Evolutionary conservation across 2,113 vertebrate genomes (phyloP), one percentile per base, ranked within the genome.

Genomic region (Hippocampus zosterae): DNA sequence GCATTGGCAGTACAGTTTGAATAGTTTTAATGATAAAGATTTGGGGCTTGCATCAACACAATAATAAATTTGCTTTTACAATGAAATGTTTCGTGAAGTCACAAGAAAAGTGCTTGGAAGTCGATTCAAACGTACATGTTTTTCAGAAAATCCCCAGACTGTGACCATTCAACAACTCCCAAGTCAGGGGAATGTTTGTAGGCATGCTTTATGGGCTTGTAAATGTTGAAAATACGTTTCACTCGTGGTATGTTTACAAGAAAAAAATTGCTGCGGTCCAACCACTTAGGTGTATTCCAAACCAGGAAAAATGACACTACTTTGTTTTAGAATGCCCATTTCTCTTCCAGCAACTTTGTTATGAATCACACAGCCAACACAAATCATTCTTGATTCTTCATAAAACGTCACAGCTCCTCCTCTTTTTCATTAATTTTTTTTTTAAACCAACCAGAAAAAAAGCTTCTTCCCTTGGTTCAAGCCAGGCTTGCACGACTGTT

Each of bases 171-270:
- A 60, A 60, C 57, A 60, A 60, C 57, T 60, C 27, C 15, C 27
- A 60, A 27, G 25, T 60, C 57, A 60, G 15, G 33, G 57, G 57
- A 60, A 60, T 60, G 57, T 60, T 60, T 60, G 57, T 60, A 33
- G 57, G 57, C 15, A 33, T 60, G 57, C 27, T 60, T 60, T 60
- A 60, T 60, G 57, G 57, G 57, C 57, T 19, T 60, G 27, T 60
- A 60, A 60, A 60, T 60, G 57, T 60, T 60, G 33, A 33, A 60
- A 60, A 60, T 16, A 60, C 57, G 33, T 60, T 33, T 60, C 57
- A 60, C 57, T 60, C 18, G 57, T 60, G 57, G 27, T 29, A 60
- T 60, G 57, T 60, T 33, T 60, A 33, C 16, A 60, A 60, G 27
- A 23, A 60, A 27, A 33, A 19, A 29, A 18, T 60, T 16, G 27